Conservation (phyloP, 2,888 invertebrate genomes). For the Shargacucullia verbasci region DNA sequence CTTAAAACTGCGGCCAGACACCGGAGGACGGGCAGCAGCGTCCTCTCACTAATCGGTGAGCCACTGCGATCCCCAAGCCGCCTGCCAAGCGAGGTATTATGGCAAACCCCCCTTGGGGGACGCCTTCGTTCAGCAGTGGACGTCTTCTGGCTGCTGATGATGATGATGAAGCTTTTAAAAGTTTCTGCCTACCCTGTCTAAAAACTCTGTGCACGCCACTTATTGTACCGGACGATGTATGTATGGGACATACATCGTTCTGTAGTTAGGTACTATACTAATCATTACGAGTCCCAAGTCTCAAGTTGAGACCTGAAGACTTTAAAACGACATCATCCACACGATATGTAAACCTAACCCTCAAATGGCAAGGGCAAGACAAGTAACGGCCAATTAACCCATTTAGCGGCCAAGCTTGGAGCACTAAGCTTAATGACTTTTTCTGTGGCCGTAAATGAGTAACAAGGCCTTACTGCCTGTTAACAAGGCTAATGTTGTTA, state of each 20-base stretch:
- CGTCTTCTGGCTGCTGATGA: no score
- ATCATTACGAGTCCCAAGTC: slow-evolving; percentile 5
- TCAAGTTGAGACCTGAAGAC: slow-evolving; percentile 28
- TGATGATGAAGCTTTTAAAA: no score
- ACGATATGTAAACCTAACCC: slow-evolving; percentile 24
- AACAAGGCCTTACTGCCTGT: slow-evolving; percentile 36
- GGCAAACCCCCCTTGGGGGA: no score
- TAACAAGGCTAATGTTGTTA: slow-evolving; percentile 19
- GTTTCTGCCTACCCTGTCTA: no score
- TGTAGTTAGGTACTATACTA: slow-evolving; percentile 4
- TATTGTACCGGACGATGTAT: no score
- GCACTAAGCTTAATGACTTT: slow-evolving; percentile 51
- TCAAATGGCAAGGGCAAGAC: slow-evolving; percentile 9
- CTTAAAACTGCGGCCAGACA: no score
- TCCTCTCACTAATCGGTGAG: no score
- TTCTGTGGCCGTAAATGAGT: slow-evolving; percentile 42
- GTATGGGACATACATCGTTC: background rate
- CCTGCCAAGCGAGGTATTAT: no score
- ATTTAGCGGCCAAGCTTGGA: slow-evolving; percentile 20
- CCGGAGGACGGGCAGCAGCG: no score
- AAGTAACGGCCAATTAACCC: slow-evolving; percentile 48
- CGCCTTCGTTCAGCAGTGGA: no score
- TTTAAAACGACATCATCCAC: slow-evolving; percentile 14
- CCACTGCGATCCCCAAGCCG: no score
- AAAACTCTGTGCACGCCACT: no score